Percentiles rank a stretch among this genome's conserved stretches.
Evolutionary conservation across 2,888 invertebrate species (phyloP).

Genomic region (Tinea semifulvella): DNA sequence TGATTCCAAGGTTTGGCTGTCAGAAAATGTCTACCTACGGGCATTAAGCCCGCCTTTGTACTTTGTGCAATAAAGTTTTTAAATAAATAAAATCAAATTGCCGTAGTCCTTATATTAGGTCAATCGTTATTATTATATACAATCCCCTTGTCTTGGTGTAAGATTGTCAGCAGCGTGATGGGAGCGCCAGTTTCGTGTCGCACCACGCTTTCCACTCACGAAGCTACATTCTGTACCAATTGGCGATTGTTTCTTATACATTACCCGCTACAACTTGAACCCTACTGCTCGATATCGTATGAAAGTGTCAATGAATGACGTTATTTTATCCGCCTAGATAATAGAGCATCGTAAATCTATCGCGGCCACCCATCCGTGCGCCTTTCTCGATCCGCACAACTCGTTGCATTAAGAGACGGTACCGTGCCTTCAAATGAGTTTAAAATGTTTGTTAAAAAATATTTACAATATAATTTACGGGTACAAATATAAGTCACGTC

Average conservation of each 20-base stretch:
- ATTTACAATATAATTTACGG: too few species aligned
- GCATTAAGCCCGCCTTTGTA: too few species aligned
- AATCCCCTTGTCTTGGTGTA: background rate
- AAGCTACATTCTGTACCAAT: slow-evolving; percentile 18
- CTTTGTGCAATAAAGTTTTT: too few species aligned
- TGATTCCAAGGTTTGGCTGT: too few species aligned
- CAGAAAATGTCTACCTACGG: too few species aligned
- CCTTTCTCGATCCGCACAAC: slow-evolving; percentile 34
- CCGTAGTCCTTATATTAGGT: too few species aligned
- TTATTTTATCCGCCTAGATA: background rate
- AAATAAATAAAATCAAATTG: too few species aligned
- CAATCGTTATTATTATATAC: too few species aligned
- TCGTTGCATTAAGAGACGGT: too few species aligned
- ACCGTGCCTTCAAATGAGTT: too few species aligned
- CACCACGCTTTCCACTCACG: slow-evolving; percentile 49
- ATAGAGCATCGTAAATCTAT: background rate
- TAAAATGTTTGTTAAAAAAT: too few species aligned
- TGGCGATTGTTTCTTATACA: slow-evolving; percentile 4
- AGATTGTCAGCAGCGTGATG: slow-evolving; percentile 8
- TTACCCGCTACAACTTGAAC: background rate
- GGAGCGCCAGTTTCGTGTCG: slow-evolving; percentile 32
- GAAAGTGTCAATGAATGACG: background rate
- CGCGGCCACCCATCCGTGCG: slow-evolving; percentile 48
- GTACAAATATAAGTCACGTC: too few species aligned
- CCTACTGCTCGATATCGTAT: background rate